Evolutionary conservation across 2,797 vertebrate genomes (phyloP).

Genomic region (Gouania willdenowi): DNA sequence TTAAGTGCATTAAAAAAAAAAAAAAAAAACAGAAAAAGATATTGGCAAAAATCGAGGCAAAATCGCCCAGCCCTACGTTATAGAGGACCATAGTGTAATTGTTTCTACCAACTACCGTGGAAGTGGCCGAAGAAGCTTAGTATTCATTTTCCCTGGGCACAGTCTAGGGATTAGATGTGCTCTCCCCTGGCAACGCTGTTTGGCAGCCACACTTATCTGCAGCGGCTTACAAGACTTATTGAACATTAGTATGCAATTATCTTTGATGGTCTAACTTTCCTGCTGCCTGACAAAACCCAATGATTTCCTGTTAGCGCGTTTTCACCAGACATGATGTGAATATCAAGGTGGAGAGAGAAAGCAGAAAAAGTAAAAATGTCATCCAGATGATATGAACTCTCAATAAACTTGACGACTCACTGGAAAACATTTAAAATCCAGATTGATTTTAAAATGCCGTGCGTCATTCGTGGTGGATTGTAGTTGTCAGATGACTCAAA

Average conservation of each 20-base stretch:
- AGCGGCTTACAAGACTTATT: slow-evolving; percentile 69
- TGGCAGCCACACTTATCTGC: slow-evolving; percentile 64
- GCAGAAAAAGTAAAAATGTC: slow-evolving; percentile 40
- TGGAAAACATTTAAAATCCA: slow-evolving; percentile 29
- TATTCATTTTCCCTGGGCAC: slow-evolving; percentile 60
- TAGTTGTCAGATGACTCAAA: slow-evolving; percentile 24
- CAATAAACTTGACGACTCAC: slow-evolving; percentile 34
- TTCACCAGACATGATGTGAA: slow-evolving; percentile 43
- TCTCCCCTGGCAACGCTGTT: slow-evolving; percentile 61
- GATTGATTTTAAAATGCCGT: slow-evolving; percentile 48
- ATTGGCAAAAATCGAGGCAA: no score
- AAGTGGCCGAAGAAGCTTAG: slow-evolving; percentile 58
- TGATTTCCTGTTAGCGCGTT: slow-evolving; percentile 51
- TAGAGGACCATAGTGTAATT: slow-evolving; percentile 61
- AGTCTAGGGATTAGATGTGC: slow-evolving; percentile 64
- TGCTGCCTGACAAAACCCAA: slow-evolving; percentile 55
- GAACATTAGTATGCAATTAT: slow-evolving; percentile 74
- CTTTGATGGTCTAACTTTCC: slow-evolving; percentile 67
- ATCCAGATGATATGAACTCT: slow-evolving; percentile 33
- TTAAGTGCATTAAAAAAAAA: no score
- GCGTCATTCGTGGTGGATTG: slow-evolving; percentile 40
- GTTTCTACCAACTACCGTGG: slow-evolving; percentile 52
- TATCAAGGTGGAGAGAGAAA: slow-evolving; percentile 37
- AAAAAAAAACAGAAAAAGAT: no score
- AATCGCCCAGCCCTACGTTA: no score